Base-by-base conservation (phyloP, 2,797 vertebrate species). In the Neostethus bicornis region DNA sequence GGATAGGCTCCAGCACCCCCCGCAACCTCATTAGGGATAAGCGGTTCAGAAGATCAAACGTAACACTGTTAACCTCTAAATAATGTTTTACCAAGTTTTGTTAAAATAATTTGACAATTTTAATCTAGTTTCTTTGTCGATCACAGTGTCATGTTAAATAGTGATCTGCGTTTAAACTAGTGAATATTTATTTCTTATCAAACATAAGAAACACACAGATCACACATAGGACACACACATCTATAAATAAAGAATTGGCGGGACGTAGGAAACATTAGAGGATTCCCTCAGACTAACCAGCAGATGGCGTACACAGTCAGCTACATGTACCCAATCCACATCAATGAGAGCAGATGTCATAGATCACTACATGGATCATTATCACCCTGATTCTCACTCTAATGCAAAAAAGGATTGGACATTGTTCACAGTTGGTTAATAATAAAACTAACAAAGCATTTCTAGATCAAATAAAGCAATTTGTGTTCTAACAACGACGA, bases 261-360 rank as follows among this genome's bases (percentile, higher is more conserved):
- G 47, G 54, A 70, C 61, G 32, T 34, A 11, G 25, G 39, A 2
- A 48, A 35, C 25, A 0, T 46, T 44, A 4, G 32, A 5, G 47
- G 34, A 58, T 31, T 59, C n/a, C 43, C 9, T 12, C 8, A 12
- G 13, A 55, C 26, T 5, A 26, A 38, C 81, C 85, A 78, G 63
- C 39, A 86, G 83, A 78, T 70, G 79, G 72, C 68, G 0, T 61
- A 51, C 23, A 42, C 48, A 61, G 55, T 51, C 49, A 39, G 38
- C 17, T 34, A 67, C 12, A 1, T 25, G 24, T 26, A 28, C 31
- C 24, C 13, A 39, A 29, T 39, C 41, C 23, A 21, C 51, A 70
- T 77, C 53, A 65, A 50, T 73, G 66, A 66, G 61, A 74, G 51
- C 63, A 71, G 68, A 73, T 80, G 76, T 80, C 81, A 80, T 73